Evolutionary conservation across 1,140 invertebrate genomes (phyloP).

Genomic region (Brachystomella parvula): DNA sequence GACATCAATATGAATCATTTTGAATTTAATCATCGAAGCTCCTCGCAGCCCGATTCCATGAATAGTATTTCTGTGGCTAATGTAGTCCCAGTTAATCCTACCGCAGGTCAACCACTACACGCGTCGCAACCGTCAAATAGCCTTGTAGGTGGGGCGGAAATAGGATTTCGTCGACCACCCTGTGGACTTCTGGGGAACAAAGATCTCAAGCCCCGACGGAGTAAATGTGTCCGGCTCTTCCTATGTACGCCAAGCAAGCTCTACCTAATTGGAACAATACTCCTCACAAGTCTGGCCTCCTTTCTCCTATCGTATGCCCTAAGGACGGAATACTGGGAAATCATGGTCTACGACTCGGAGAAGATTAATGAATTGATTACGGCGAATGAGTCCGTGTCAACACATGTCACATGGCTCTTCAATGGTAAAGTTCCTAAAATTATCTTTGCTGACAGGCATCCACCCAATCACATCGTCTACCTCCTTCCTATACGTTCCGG

Average conservation of each 20-base stretch:
- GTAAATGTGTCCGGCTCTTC: not conserved
- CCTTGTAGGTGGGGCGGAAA: not conserved
- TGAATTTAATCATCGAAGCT: not conserved
- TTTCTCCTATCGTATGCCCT: constrained; percentile 27
- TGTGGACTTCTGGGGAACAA: not conserved
- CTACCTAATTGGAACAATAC: constrained; percentile 26
- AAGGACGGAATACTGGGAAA: constrained; percentile 34
- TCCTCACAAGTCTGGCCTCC: constrained; percentile 27
- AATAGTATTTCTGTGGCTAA: not conserved
- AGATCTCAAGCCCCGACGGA: not conserved
- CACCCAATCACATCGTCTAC: constrained; percentile 12
- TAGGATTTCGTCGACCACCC: not conserved
- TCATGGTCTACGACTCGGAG: constrained; percentile 32
- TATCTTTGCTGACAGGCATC: constrained; percentile 12
- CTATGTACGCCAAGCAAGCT: constrained; percentile 32
- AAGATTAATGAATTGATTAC: constrained; percentile 19
- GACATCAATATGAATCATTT: not conserved
- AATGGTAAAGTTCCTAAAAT: constrained; percentile 25
- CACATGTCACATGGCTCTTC: constrained; percentile 29
- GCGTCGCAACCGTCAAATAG: not conserved
- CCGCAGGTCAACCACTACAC: not conserved
- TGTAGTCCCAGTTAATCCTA: not conserved
- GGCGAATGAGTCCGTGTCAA: constrained; percentile 6
- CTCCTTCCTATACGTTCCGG: constrained; percentile 33
- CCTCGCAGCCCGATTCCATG: not conserved